These are phyloP conservation scores for Tonatia bakeri DNA, from an alignment of 2,113 vertebrate genomes.

Conservation along the genomic window DNA sequence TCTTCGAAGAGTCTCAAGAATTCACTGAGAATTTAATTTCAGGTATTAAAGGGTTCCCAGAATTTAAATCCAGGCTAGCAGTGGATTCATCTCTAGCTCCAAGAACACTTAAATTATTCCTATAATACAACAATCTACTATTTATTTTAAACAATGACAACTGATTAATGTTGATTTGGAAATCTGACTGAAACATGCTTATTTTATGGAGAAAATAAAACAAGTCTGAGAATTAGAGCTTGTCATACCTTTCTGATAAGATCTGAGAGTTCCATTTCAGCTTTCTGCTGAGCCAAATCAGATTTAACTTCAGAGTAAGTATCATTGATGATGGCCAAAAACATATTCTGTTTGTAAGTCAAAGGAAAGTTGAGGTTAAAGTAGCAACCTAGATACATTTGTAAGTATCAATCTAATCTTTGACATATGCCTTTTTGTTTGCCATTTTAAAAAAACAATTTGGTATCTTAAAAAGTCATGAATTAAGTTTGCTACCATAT, in stretches of 20 bases:
- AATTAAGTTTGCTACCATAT: not conserved
- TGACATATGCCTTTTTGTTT: not conserved
- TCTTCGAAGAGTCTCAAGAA: not conserved
- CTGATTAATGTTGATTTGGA: not conserved
- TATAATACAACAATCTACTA: not conserved
- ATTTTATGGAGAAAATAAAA: not conserved
- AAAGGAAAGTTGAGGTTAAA: constrained; percentile 33
- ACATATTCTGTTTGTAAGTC: constrained; percentile 90
- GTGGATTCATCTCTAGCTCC: not conserved
- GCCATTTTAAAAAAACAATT: not conserved
- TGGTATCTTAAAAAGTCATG: not conserved
- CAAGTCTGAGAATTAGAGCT: not conserved
- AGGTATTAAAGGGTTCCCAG: not conserved
- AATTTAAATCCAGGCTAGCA: not conserved
- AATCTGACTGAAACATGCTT: not conserved
- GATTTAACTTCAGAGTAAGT: constrained; percentile 97
- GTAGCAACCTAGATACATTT: not conserved
- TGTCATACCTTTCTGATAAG: constrained; percentile 93
- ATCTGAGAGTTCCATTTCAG: constrained; percentile 96
- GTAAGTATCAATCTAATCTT: not conserved
- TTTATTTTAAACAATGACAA: not conserved
- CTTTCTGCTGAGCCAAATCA: constrained; percentile 96
- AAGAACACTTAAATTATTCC: not conserved
- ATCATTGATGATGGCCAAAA: constrained; percentile 98
- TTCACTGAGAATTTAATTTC: not conserved